Conservation (phyloP, 2,113 vertebrate genomes). For the Pelvicachromis taeniatus region DNA sequence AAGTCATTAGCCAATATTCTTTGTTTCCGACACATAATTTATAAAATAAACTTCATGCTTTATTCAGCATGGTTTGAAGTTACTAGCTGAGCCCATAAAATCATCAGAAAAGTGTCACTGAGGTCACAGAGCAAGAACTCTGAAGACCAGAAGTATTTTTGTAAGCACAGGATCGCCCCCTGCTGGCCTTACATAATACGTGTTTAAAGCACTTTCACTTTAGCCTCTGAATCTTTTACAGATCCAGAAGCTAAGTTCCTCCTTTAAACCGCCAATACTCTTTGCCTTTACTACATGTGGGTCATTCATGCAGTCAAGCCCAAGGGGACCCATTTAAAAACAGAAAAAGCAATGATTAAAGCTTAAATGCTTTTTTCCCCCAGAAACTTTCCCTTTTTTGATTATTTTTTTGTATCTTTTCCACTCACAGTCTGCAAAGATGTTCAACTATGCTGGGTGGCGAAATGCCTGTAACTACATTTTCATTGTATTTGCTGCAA, state of each 20-base stretch:
- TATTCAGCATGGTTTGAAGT: not conserved
- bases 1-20: not conserved
- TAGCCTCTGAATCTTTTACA: not conserved
- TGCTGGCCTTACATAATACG: not conserved
- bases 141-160: not conserved
- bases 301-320: not conserved
- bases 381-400: not conserved
- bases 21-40: not conserved
- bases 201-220: not conserved
- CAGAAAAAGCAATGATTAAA: not conserved
- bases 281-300: not conserved
- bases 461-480: slow-evolving; percentile 89
- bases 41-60: not conserved
- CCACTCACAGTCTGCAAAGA: slow-evolving; percentile 86
- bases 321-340: not conserved
- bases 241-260: not conserved
- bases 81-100: not conserved
- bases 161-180: not conserved
- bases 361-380: not conserved
- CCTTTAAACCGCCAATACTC: not conserved
- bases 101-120: not conserved
- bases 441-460: slow-evolving; percentile 97
- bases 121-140: not conserved
- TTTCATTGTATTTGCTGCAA: slow-evolving; percentile 87
- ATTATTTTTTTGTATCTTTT: not conserved